Percentiles rank a stretch among this genome's conserved stretches.
These are phyloP conservation scores for Neoaliturus tenellus DNA, from an alignment of 2,888 invertebrate genomes.

Conservation along the genomic window DNA sequence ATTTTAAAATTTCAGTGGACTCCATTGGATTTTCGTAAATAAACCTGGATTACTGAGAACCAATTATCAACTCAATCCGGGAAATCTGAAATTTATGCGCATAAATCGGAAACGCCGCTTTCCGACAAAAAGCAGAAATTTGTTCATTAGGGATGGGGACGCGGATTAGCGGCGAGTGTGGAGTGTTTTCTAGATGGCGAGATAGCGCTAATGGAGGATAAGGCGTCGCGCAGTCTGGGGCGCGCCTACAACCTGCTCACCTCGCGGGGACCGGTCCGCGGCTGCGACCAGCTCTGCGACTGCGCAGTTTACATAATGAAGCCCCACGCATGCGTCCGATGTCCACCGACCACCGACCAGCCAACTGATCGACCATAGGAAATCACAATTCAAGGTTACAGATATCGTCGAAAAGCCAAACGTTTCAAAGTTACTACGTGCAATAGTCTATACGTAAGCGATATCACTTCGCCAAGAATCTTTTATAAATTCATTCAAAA, in stretches of 20 bases:
- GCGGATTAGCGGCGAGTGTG: no score
- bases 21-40: background rate
- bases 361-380: background rate
- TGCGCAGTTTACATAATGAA: conserved; percentile 28
- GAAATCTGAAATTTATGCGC: background rate
- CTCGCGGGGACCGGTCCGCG: background rate
- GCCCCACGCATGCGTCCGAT: background rate
- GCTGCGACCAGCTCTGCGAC: background rate
- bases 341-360: background rate
- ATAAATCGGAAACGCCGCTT: background rate
- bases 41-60: background rate
- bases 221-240: conserved; percentile 27
- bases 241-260: background rate
- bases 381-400: no score
- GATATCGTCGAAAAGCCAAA: no score
- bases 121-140: background rate
- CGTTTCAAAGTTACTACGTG: no score
- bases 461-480: no score
- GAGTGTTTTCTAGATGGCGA: background rate
- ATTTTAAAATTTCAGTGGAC: no score
- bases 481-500: no score
- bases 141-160: background rate
- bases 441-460: no score
- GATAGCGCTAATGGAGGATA: background rate
- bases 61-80: background rate